A percentile compares a stretch with the other conserved stretches of the same genome.
phyloP scores from a whole-genome alignment of 2,113 vertebrate species.

The Xenopus borealis region DNA sequence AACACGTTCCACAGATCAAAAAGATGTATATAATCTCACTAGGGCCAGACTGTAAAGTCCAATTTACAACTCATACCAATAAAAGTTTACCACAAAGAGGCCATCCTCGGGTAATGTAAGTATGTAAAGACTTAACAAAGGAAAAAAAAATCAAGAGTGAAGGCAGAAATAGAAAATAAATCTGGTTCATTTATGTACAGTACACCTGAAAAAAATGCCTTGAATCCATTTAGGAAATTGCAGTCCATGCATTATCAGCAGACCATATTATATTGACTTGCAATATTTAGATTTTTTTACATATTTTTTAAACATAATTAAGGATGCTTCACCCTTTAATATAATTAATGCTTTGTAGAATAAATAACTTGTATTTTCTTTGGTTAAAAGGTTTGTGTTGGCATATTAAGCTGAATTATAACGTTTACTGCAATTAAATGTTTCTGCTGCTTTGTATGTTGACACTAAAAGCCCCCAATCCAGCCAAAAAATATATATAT shows the following conservation, averaged over 20 bases:
- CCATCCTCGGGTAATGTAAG: conserved; percentile 49
- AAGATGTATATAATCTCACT: conserved; percentile 50
- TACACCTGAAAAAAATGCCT: no score
- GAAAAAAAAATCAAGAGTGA: neutral
- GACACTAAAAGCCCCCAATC: neutral
- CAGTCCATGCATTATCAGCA: neutral
- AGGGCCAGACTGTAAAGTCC: conserved; percentile 51
- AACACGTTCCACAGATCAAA: conserved; percentile 33
- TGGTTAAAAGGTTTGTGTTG: no score
- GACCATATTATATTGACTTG: neutral
- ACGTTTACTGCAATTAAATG: no score
- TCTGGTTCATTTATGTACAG: neutral
- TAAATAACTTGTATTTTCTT: no score
- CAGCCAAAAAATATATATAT: neutral
- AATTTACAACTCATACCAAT: conserved; percentile 47
- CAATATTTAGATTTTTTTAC: no score
- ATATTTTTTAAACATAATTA: no score
- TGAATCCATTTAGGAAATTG: neutral
- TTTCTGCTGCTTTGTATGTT: no score
- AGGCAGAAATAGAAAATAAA: neutral
- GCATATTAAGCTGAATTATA: no score
- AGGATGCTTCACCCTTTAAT: no score
- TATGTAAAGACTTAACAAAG: neutral
- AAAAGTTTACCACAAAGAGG: conserved; percentile 37
- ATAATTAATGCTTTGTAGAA: no score